Conservation (phyloP, 35 echinoderm and acorn worm genomes). For the Holothuria glaberrima region DNA sequence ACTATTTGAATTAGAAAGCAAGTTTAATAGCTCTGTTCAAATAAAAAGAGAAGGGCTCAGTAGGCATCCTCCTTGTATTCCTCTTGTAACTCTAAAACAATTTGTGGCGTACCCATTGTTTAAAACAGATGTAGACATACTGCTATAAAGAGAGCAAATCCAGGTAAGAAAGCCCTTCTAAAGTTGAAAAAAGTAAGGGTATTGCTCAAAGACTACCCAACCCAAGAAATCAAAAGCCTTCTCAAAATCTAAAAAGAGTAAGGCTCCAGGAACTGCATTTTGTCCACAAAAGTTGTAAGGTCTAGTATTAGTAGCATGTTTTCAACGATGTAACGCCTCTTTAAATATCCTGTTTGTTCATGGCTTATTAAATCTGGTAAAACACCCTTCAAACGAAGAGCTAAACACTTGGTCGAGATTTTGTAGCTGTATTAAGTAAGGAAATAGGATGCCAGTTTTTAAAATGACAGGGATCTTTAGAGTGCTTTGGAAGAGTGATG, state of each 20-base stretch:
- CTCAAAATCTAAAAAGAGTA: conserved; percentile 15
- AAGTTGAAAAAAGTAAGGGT: background rate
- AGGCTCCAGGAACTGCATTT: no score
- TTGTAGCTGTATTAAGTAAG: background rate
- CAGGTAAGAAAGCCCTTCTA: no score
- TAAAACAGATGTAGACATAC: background rate
- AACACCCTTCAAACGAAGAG: background rate
- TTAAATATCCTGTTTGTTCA: no score
- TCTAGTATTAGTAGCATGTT: no score
- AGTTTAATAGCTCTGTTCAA: no score
- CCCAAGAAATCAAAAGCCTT: background rate
- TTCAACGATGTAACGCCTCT: no score
- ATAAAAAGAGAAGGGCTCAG: background rate
- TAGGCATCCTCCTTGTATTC: background rate
- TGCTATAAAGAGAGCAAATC: background rate
- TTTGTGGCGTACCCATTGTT: background rate
- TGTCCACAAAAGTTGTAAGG: no score
- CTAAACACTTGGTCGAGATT: background rate
- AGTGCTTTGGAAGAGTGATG: background rate
- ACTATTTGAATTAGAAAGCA: no score
- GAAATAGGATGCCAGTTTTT: background rate
- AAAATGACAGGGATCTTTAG: background rate
- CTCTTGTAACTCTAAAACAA: background rate
- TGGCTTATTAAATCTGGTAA: background rate
- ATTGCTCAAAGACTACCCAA: background rate